Evolutionary conservation across 2,113 vertebrate genomes (phyloP).

Genomic region (Bos taurus): ARS-UCD2.0 NC_037337.1:52988501-52989000

Average conservation of each 20-base stretch:
- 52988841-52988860: constrained; percentile 60
- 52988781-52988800: constrained; percentile 34
- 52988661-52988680: not conserved
- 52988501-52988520: not conserved
- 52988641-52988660: not conserved
- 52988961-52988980: constrained; percentile 7
- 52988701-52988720: fast-evolving
- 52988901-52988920: constrained; percentile 73
- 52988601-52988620: not conserved
- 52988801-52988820: constrained; percentile 52
- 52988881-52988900: constrained; percentile 71
- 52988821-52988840: constrained; percentile 29
- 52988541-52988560: not conserved
- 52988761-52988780: not conserved
- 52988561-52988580: not conserved
- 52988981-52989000: constrained; percentile 33
- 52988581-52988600: not conserved
- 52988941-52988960: constrained; percentile 50
- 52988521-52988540: not conserved
- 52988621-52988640: fast-evolving
- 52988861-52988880: constrained; percentile 66
- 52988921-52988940: constrained; percentile 76
- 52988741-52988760: not conserved
- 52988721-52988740: not conserved
- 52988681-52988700: fast-evolving